A percentile compares a stretch with the other conserved stretches of the same genome.
These are phyloP conservation scores for Ephydatia muelleri DNA, from an alignment of 37 sponge, comb jelly and placozoan species.

Conservation along the genomic window DNA sequence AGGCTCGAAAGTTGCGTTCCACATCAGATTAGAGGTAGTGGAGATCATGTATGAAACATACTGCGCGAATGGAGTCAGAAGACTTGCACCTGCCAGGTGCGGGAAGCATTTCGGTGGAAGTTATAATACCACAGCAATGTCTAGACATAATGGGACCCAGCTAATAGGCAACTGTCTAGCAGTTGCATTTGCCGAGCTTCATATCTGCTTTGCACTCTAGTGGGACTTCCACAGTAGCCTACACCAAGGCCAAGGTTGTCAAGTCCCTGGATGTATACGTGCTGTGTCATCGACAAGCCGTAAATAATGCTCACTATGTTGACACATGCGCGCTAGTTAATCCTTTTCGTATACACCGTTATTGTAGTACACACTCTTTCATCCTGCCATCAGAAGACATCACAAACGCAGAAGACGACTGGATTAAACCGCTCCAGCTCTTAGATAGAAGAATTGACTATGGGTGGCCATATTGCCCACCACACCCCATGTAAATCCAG, in stretches of 20 bases:
- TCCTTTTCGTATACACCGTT: background rate
- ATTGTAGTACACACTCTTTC: background rate
- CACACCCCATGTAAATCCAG: constrained; percentile 3
- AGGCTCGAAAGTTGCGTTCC: constrained; percentile 39
- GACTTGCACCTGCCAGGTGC: background rate
- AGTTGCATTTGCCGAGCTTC: background rate
- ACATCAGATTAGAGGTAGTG: constrained; percentile 36
- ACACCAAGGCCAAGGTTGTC: no score
- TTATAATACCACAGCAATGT: constrained; percentile 39
- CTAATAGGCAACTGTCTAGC: background rate
- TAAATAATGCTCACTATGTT: no score
- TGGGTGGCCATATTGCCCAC: background rate
- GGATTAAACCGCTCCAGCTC: constrained; percentile 2
- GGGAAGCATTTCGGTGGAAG: constrained; percentile 6
- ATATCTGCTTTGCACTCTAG: constrained; percentile 10
- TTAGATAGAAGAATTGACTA: background rate
- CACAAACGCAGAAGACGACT: constrained; percentile 7
- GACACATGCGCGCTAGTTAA: constrained; percentile 2
- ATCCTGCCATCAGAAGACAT: background rate
- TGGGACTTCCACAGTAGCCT: constrained; percentile 2
- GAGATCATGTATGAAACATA: constrained; percentile 32
- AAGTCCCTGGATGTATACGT: no score
- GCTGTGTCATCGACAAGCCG: no score
- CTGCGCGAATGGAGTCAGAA: background rate
- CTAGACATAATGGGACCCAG: background rate